phyloP scores from a whole-genome alignment of 2,113 vertebrate species.

The Grammomys surdaster region DNA sequence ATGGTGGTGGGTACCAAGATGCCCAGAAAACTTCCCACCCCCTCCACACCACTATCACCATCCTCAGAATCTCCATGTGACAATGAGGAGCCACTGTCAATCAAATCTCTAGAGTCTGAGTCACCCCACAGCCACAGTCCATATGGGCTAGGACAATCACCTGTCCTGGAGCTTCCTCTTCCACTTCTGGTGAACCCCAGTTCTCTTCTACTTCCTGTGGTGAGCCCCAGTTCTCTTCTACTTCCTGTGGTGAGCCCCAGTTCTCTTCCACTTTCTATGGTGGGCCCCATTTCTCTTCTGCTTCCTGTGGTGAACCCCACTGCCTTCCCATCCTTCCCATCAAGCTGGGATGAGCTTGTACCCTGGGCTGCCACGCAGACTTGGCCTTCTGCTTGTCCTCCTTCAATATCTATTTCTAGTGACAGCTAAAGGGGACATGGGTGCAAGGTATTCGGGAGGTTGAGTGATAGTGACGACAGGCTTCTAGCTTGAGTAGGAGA shows the following conservation, averaged over 20 bases:
- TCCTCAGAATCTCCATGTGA: not conserved
- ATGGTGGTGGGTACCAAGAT: accelerated
- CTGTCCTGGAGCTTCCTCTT: not conserved
- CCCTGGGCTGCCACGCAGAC: not conserved
- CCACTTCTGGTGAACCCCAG: too few species aligned
- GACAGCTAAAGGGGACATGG: not conserved
- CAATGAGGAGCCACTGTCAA: not conserved
- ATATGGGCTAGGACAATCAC: not conserved
- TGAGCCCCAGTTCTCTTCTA: too few species aligned
- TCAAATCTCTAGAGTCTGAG: not conserved
- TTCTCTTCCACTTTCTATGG: not conserved
- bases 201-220: not conserved
- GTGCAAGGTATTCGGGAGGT: not conserved
- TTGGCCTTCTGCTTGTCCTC: not conserved
- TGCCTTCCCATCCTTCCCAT: not conserved
- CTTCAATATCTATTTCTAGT: not conserved
- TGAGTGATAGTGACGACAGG: accelerated
- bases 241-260: too few species aligned
- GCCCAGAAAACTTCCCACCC: not conserved
- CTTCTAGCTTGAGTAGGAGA: accelerated
- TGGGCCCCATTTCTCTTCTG: not conserved
- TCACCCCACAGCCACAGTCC: not conserved
- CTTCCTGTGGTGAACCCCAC: not conserved
- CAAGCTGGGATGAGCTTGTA: not conserved
- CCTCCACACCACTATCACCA: not conserved